Evolutionary conservation across 2,888 invertebrate species (phyloP), one percentile per base, ranked within the genome.

Genomic region (Noctua janthina): DNA sequence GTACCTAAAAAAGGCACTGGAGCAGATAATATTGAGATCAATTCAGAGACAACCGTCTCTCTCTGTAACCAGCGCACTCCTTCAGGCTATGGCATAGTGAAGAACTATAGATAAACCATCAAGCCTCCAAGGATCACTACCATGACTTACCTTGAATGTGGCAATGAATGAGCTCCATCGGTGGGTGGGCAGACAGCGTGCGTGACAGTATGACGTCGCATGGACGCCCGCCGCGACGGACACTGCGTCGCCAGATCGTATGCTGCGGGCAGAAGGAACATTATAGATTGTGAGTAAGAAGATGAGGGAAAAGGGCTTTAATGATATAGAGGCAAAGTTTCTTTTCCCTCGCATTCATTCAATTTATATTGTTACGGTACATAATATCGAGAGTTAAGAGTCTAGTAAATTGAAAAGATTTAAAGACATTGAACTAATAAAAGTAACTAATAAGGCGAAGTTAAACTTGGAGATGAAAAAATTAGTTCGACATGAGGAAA

Each of bases 201-300:
- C 94, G 98, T 97, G 88, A 97, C 98, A 35, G 97, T 98, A 95
- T 98, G 98, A 79, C 98, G 98, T 76, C 98, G 97, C 96, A 97
- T 97, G 49, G 98, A 98, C 70, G 97, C 98, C 77, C 98, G 97
- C 79, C 98, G 97, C 69, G 98, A 98, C 79, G 98, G 98, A 92
- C 98, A 98, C 93, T 98, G 98, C 70, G 98, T 98, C 83, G 98
- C 98, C 94, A 99, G 95, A 95, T 99, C 99, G 93, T 98, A 98
- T 70, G 98, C 98, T 98, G 95, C 17, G 92, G 91, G 85, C 51
- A 86, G 69, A 87, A 72, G 54, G 43, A 80, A 39, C 75, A 83
- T 76, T 78, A 56, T 35, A 62, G 15, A 67, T 69, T 51, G 66
- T n/a, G 20, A 6, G 20, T 23, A 15, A 74, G 17, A 35, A 73